phyloP scores from a whole-genome alignment of 2,888 invertebrate species.

The Spatulosminthurus flaviceps region DNA sequence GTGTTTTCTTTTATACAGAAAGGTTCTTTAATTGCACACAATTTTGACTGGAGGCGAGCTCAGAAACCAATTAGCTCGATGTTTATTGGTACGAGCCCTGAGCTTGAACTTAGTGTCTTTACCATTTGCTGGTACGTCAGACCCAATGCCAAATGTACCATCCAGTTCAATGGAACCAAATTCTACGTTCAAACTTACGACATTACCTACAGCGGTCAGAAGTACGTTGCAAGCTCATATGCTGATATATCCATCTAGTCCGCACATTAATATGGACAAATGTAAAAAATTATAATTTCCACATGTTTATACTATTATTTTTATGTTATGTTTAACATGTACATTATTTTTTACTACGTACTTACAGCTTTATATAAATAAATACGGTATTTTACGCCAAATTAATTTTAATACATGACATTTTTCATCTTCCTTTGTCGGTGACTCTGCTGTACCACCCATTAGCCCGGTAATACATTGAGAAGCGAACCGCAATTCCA shows the following conservation, averaged over 20 bases:
- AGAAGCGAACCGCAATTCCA: no score
- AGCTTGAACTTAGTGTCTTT: conserved; percentile 88
- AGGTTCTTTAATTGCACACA: conserved; percentile 73
- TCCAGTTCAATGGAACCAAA: conserved; percentile 76
- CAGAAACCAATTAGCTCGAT: conserved; percentile 81
- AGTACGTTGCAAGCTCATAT: conserved; percentile 81
- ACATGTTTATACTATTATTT: no score
- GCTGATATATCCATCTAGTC: conserved; percentile 73
- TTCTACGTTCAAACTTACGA: conserved; percentile 79
- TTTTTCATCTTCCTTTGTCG: no score
- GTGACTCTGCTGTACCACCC: no score
- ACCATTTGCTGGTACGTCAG: conserved; percentile 85
- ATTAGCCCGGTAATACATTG: no score
- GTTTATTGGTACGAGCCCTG: conserved; percentile 88
- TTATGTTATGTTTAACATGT: no score
- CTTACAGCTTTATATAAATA: neutral
- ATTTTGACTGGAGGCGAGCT: conserved; percentile 75
- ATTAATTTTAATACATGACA: no score
- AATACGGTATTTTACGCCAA: neutral
- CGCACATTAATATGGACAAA: no score
- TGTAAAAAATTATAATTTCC: no score
- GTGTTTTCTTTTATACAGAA: conserved; percentile 53
- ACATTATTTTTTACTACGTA: neutral
- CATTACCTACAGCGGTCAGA: conserved; percentile 79
- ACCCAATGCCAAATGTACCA: conserved; percentile 77